A percentile compares a stretch with the other conserved stretches of the same genome.
Evolutionary conservation across 37 sponge, comb jelly and placozoan genomes (phyloP).

Genomic region (Crambe crambe): DNA sequence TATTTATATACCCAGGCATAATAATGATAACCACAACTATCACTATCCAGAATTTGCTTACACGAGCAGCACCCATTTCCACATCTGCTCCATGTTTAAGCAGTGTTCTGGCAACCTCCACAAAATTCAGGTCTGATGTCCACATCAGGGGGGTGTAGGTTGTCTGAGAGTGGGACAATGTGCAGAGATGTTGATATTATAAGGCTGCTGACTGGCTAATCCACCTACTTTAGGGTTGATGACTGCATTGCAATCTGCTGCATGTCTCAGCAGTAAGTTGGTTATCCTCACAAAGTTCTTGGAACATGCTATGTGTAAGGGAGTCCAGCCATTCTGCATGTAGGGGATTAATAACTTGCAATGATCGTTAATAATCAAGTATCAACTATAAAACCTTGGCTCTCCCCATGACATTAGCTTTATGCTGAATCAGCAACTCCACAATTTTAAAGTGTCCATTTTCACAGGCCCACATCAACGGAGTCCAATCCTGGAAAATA

Average conservation of each 20-base stretch:
- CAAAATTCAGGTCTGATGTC: background rate
- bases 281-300: background rate
- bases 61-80: background rate
- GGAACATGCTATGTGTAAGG: background rate
- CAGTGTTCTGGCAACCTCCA: conserved; percentile 5
- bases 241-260: background rate
- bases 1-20: background rate
- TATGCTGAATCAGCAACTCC: background rate
- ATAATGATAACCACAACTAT: background rate
- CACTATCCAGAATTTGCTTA: too few relatives aligned
- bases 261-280: conserved; percentile 2
- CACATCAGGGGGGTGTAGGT: conserved; percentile 4
- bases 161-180: background rate
- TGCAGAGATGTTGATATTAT: too few relatives aligned
- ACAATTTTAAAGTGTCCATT: conserved; percentile 5
- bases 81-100: conserved; percentile 19
- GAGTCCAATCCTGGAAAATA: conserved; percentile 1
- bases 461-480: background rate
- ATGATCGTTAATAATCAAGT: background rate
- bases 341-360: background rate
- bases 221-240: background rate
- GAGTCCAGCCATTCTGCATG: conserved; percentile 10
- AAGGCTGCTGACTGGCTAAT: too few relatives aligned
- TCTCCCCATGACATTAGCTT: background rate
- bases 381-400: background rate